Percentiles rank a stretch among this genome's conserved stretches.
Conservation (phyloP, 2,797 vertebrate species). For the Lagorchestes hirsutus region DNA sequence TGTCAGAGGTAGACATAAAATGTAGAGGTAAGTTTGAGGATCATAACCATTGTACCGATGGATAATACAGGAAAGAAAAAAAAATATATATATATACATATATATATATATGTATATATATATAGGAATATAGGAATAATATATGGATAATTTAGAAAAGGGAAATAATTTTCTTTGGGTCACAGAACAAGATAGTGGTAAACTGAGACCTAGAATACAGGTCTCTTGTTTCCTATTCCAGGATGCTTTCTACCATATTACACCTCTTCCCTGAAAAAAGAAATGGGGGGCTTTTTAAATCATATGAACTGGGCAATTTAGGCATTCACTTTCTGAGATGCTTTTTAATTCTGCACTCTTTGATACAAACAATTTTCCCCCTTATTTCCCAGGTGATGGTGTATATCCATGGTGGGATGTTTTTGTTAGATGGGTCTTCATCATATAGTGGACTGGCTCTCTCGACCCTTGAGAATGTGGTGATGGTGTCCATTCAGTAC, state of each 20-base stretch:
- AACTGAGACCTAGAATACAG: background rate
- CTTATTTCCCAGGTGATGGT: constrained; percentile 88
- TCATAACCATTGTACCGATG: background rate
- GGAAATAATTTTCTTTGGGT: background rate
- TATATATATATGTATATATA: no score
- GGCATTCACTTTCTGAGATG: background rate
- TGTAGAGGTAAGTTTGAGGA: background rate
- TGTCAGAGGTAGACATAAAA: background rate
- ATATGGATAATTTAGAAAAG: background rate
- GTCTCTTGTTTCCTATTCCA: background rate
- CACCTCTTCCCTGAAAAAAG: background rate
- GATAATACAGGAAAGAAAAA: background rate
- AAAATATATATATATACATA: no score
- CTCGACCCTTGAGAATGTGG: constrained; percentile 89
- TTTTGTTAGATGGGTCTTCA: constrained; percentile 86
- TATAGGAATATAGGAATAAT: no score
- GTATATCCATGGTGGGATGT: constrained; percentile 91
- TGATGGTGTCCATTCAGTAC: constrained; percentile 91
- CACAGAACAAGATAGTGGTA: background rate
- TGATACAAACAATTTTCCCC: background rate
- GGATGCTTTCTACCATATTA: background rate
- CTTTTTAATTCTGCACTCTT: background rate
- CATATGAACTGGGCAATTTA: background rate
- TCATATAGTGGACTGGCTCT: constrained; percentile 88
- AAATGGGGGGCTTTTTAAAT: no score